Conservation (phyloP, 2,113 vertebrate genomes). For the Rhinolophus sinicus region DNA sequence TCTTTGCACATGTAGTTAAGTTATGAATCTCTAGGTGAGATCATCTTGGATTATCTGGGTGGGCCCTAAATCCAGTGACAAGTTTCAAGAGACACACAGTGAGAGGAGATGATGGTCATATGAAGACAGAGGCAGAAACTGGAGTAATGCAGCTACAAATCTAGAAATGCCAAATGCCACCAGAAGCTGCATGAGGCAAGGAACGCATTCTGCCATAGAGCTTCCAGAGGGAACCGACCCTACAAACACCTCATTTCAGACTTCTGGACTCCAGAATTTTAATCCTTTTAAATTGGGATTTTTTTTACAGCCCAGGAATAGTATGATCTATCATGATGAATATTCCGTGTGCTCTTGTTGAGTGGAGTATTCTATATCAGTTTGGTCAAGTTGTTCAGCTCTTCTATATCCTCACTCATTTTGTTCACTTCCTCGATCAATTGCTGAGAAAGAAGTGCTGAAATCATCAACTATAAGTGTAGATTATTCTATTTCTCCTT, state of each 20-base stretch:
- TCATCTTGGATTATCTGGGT: no score
- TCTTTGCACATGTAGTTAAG: no score
- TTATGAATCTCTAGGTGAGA: no score
- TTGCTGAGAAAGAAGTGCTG: neutral
- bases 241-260: no score
- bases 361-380: neutral
- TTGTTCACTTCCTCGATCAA: neutral
- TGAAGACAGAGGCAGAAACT: neutral
- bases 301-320: neutral
- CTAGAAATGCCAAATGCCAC: neutral
- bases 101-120: neutral
- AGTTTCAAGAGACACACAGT: neutral
- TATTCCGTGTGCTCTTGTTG: neutral
- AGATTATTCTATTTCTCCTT: neutral
- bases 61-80: no score
- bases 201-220: no score
- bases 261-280: neutral
- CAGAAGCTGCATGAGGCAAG: no score
- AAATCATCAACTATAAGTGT: neutral
- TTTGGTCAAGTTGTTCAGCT: neutral
- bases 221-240: no score
- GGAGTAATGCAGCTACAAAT: no score
- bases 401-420: neutral
- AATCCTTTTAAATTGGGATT: neutral
- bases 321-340: neutral